Conservation (phyloP, 1,140 invertebrate genomes). For the Drosophila leontia region DNA sequence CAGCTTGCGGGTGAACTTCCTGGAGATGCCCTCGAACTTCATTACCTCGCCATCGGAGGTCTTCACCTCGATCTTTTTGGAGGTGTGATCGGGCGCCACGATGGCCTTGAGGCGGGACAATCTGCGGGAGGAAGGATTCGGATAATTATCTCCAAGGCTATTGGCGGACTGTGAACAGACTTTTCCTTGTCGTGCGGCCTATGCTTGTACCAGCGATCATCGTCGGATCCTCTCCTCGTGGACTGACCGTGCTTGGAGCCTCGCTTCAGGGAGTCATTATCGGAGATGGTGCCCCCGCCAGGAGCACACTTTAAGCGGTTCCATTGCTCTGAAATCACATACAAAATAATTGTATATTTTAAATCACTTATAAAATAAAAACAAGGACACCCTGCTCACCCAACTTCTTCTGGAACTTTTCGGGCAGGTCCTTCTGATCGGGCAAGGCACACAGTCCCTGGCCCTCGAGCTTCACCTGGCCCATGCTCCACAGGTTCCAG, state of each 20-base stretch:
- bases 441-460: slow-evolving; percentile 85
- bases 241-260: slow-evolving; percentile 61
- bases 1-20: slow-evolving; percentile 94
- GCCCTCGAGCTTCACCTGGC: slow-evolving; percentile 82
- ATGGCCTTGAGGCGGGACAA: slow-evolving; percentile 88
- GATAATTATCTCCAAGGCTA: background rate
- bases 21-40: slow-evolving; percentile 93
- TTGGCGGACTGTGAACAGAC: slow-evolving; percentile 16
- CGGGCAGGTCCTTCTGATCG: slow-evolving; percentile 87
- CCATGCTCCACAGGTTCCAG: slow-evolving; percentile 89
- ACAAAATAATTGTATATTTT: background rate
- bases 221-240: slow-evolving; percentile 61
- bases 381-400: slow-evolving; percentile 72
- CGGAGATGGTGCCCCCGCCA: slow-evolving; percentile 58
- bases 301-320: slow-evolving; percentile 86
- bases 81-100: slow-evolving; percentile 85
- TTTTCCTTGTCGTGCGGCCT: slow-evolving; percentile 81
- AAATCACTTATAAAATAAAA: background rate
- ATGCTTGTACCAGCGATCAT: slow-evolving; percentile 78
- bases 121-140: slow-evolving; percentile 71
- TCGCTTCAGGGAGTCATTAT: slow-evolving; percentile 76
- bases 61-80: slow-evolving; percentile 91
- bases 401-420: slow-evolving; percentile 89
- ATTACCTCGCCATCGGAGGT: slow-evolving; percentile 91
- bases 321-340: slow-evolving; percentile 87